phyloP scores from a whole-genome alignment of 1,140 invertebrate genomes.

The Trissolcus basalis region DNA sequence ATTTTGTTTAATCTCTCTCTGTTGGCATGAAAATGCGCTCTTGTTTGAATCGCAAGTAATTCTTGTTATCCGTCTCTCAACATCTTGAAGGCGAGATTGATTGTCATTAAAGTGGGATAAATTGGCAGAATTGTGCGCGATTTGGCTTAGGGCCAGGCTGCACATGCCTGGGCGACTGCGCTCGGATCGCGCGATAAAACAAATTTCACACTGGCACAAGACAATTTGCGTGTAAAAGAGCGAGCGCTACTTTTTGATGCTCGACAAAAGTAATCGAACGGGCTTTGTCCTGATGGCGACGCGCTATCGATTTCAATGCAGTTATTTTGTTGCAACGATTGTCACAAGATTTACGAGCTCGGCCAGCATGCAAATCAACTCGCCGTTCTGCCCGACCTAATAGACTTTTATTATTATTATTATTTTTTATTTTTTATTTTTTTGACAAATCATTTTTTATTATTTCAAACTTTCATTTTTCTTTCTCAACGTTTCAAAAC shows the following conservation, averaged over 20 bases:
- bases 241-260: background rate
- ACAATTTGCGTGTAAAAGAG: background rate
- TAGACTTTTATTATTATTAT: background rate
- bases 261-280: conserved; percentile 19
- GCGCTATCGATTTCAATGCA: conserved; percentile 46
- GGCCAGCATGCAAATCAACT: conserved; percentile 40
- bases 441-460: background rate
- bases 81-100: background rate
- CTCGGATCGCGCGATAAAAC: background rate
- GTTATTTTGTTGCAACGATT: conserved; percentile 39
- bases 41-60: conserved; percentile 20
- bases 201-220: conserved; percentile 6
- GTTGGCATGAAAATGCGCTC: background rate
- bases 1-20: too few relatives aligned
- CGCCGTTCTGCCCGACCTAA: conserved; percentile 10
- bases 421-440: background rate
- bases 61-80: conserved; percentile 30
- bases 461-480: too few relatives aligned
- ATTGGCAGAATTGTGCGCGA: conserved; percentile 30
- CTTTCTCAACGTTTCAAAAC: too few relatives aligned
- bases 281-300: background rate
- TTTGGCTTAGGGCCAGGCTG: conserved; percentile 16
- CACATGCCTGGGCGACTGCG: conserved; percentile 5
- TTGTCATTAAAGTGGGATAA: conserved; percentile 12
- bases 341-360: conserved; percentile 39